Percentiles rank a stretch among this genome's conserved stretches.
These are phyloP conservation scores for Mimachlamys varia DNA, from an alignment of 2,888 invertebrate species.

Conservation along the genomic window DNA sequence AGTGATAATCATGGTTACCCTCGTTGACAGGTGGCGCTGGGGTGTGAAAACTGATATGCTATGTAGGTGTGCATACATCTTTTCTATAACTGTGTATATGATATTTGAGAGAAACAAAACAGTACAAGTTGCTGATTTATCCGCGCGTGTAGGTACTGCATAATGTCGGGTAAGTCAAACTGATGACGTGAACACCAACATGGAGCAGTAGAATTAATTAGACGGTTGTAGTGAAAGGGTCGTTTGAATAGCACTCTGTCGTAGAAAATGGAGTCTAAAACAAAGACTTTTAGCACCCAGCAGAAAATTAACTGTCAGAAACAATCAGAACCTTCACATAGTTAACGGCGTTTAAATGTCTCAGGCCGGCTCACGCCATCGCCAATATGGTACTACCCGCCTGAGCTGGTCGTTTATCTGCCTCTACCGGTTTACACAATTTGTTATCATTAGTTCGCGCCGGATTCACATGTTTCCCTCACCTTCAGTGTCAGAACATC, in stretches of 20 bases:
- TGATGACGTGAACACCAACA: conserved; percentile 21
- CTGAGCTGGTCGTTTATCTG: conserved; percentile 5
- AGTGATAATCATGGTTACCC: not conserved
- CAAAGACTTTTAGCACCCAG: conserved; percentile 42
- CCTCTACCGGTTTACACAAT: not conserved
- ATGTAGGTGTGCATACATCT: not conserved
- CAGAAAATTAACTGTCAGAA: conserved; percentile 41
- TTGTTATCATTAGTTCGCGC: conserved; percentile 11
- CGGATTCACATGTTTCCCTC: conserved; percentile 12
- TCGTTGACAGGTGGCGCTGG: conserved; percentile 27
- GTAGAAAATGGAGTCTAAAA: conserved; percentile 39
- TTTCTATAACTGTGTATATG: conserved; percentile 2
- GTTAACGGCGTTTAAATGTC: conserved; percentile 34
- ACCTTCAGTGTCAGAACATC: not conserved
- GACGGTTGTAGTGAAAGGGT: conserved; percentile 38
- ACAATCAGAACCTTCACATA: conserved; percentile 38
- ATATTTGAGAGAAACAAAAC: conserved; percentile 34
- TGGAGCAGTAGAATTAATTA: conserved; percentile 1
- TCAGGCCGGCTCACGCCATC: conserved; percentile 9
- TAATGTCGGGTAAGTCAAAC: not conserved
- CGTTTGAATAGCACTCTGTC: conserved; percentile 39
- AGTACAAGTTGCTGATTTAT: conserved; percentile 3
- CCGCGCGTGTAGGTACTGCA: not conserved
- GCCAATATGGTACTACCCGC: conserved; percentile 17
- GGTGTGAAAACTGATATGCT: not conserved